Evolutionary conservation across 2,888 invertebrate genomes (phyloP).

Genomic region (Drosophila birchii): DNA sequence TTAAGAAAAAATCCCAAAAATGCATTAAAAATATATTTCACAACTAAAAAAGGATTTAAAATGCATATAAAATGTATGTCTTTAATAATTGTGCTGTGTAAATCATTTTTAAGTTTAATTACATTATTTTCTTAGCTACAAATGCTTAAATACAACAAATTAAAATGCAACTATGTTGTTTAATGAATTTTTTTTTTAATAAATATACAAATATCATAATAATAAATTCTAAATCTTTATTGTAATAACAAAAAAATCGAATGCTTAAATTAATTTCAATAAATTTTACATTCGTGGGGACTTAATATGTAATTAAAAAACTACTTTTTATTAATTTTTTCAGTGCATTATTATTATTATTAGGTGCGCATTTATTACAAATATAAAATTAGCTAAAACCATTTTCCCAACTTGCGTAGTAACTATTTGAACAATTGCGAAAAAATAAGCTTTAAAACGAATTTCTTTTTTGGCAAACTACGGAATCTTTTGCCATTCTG

Average conservation of each 20-base stretch:
- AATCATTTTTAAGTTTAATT: neutral
- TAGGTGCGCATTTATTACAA: neutral
- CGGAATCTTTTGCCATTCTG: neutral
- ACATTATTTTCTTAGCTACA: neutral
- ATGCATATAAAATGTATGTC: neutral
- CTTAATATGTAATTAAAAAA: no score
- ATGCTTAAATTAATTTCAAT: no score
- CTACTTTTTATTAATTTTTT: neutral
- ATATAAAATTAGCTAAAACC: neutral
- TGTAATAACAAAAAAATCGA: no score
- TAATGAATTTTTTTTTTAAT: neutral
- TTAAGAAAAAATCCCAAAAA: no score
- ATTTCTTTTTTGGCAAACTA: neutral
- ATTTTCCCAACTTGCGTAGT: neutral
- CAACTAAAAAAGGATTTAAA: no score
- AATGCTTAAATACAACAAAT: neutral
- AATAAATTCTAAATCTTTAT: neutral
- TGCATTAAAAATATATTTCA: no score
- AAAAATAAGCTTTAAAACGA: neutral
- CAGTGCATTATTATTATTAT: neutral
- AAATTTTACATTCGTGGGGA: no score
- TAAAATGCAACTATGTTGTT: neutral
- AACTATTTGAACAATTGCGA: slow-evolving; percentile 8
- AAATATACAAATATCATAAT: neutral
- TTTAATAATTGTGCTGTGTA: neutral